Conservation (phyloP, 2,113 vertebrate species). For the Rhynchomys soricoides region DNA sequence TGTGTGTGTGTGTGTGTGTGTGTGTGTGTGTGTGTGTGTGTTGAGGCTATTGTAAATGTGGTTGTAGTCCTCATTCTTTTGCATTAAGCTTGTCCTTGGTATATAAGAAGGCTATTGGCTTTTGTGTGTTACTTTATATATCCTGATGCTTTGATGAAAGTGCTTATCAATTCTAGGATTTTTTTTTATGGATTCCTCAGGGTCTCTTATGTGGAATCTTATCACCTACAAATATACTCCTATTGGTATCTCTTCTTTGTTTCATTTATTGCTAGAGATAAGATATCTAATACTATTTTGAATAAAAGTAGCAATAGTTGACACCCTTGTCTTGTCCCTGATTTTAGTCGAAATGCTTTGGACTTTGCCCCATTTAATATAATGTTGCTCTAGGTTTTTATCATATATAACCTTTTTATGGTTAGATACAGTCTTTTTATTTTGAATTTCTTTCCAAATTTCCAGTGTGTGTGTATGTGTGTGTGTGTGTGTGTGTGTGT, state of each 20-base stretch:
- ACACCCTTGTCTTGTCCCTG: not conserved
- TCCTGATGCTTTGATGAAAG: not conserved
- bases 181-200: not conserved
- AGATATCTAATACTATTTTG: not conserved
- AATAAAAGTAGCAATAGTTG: not conserved
- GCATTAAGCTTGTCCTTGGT: not conserved
- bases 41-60: not conserved
- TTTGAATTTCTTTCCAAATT: not conserved
- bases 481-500: not conserved
- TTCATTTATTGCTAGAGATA: not conserved
- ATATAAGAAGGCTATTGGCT: not conserved
- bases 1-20: not conserved
- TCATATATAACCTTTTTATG: not conserved
- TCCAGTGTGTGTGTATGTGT: not conserved
- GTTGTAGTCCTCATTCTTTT: not conserved
- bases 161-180: not conserved
- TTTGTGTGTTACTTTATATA: not conserved
- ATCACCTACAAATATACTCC: not conserved
- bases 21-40: not conserved
- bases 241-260: not conserved
- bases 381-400: not conserved
- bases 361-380: not conserved
- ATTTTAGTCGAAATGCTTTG: not conserved
- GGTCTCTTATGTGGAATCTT: not conserved
- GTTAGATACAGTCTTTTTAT: not conserved